These are phyloP conservation scores for Oryzias javanicus DNA, from an alignment of 2,113 vertebrate genomes.

Conservation along the genomic window DNA sequence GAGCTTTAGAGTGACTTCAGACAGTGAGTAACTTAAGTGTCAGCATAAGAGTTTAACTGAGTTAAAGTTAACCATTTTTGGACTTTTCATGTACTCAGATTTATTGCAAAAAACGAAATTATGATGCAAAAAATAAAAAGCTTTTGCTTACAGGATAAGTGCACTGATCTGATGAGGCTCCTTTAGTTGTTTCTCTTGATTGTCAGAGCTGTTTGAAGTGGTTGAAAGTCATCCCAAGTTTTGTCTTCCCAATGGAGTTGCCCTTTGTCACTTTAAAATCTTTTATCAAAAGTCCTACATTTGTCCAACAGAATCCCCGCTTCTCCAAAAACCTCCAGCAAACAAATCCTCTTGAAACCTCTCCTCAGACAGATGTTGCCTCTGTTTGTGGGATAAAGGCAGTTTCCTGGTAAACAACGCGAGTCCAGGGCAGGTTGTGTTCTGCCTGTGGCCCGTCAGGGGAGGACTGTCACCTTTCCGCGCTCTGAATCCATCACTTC, in stretches of 20 bases:
- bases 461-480: slow-evolving; percentile 64
- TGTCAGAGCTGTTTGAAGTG: slow-evolving; percentile 46
- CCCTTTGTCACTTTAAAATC: slow-evolving; percentile 48
- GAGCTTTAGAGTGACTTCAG: slow-evolving; percentile 11
- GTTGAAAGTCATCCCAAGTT: slow-evolving; percentile 70
- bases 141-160: slow-evolving; percentile 58
- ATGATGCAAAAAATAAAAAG: too few relatives aligned
- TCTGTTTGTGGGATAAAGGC: slow-evolving; percentile 28
- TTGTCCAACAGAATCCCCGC: slow-evolving; percentile 26
- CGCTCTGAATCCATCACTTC: slow-evolving; percentile 71
- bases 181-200: slow-evolving; percentile 66
- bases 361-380: slow-evolving; percentile 9
- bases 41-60: not conserved
- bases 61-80: not conserved
- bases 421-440: slow-evolving; percentile 58
- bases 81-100: too few relatives aligned
- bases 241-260: slow-evolving; percentile 29
- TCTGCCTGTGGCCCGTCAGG: slow-evolving; percentile 48
- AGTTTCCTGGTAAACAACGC: slow-evolving; percentile 32
- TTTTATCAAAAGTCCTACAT: slow-evolving; percentile 45
- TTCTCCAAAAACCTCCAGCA: slow-evolving; percentile 28
- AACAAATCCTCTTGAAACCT: slow-evolving; percentile 35
- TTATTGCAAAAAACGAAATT: too few relatives aligned
- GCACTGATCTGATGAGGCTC: slow-evolving; percentile 63
- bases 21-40: not conserved